Conservation (phyloP, 2,888 invertebrate genomes). For the Panopea generosa region DNA sequence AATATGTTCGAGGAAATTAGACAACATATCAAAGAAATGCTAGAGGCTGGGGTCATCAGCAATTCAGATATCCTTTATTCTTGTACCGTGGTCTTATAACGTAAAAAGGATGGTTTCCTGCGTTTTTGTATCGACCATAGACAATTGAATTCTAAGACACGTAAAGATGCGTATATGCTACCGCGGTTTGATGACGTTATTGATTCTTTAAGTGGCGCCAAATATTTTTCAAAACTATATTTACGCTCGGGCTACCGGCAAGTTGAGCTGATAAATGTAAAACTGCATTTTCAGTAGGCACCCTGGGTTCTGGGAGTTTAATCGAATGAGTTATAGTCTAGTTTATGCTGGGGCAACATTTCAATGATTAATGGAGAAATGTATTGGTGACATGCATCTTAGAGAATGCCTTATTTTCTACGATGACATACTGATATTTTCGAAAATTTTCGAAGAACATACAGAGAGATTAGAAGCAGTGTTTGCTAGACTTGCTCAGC, state of each 20-base stretch:
- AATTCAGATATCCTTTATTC: slow-evolving; percentile 16
- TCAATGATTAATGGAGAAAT: slow-evolving; percentile 53
- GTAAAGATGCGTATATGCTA: slow-evolving; percentile 27
- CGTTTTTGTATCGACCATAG: slow-evolving; percentile 41
- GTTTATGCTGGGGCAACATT: slow-evolving; percentile 66
- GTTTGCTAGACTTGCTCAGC: slow-evolving; percentile 4
- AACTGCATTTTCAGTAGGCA: slow-evolving; percentile 64
- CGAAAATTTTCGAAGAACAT: slow-evolving; percentile 13
- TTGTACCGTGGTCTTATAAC: slow-evolving; percentile 33
- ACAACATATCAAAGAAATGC: slow-evolving; percentile 26
- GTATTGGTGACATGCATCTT: slow-evolving; percentile 19
- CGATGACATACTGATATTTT: slow-evolving; percentile 24
- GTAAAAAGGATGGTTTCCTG: slow-evolving; percentile 33
- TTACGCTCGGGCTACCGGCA: slow-evolving; percentile 16
- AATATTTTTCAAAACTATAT: slow-evolving; percentile 27
- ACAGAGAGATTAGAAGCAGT: slow-evolving; percentile 5
- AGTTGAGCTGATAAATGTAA: slow-evolving; percentile 55
- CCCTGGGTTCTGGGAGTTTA: slow-evolving; percentile 64
- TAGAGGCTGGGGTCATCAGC: slow-evolving; percentile 22
- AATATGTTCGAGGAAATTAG: slow-evolving; percentile 22
- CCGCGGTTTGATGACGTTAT: slow-evolving; percentile 34
- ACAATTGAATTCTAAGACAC: slow-evolving; percentile 31
- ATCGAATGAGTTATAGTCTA: slow-evolving; percentile 70
- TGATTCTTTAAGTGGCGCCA: slow-evolving; percentile 16
- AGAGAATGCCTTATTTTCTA: slow-evolving; percentile 12